Percentiles rank a stretch among this genome's conserved stretches.
These are phyloP conservation scores for Leguminivora glycinivorella DNA, from an alignment of 1,140 invertebrate genomes.

Conservation along the genomic window DNA sequence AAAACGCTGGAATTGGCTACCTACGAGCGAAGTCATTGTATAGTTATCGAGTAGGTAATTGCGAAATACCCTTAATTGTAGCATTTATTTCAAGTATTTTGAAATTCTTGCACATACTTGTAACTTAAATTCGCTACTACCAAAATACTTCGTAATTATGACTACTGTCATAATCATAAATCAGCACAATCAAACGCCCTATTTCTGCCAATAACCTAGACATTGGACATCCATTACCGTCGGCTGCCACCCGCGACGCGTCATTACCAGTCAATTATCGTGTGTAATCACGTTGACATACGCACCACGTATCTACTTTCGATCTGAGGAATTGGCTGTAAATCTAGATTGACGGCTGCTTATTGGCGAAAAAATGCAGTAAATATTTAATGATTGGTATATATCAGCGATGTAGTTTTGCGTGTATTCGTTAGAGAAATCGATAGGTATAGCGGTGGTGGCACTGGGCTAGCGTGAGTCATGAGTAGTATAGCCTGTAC, in stretches of 20 bases:
- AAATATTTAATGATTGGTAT: background rate
- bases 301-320: slow-evolving; percentile 10
- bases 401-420: background rate
- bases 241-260: slow-evolving; percentile 48
- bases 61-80: no score
- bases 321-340: background rate
- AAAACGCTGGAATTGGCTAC: no score
- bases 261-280: slow-evolving; percentile 22
- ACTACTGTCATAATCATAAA: background rate
- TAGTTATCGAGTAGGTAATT: no score
- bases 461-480: no score
- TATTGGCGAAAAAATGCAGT: background rate
- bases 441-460: background rate
- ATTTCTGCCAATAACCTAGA: slow-evolving; percentile 20
- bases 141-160: background rate
- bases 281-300: slow-evolving; percentile 12
- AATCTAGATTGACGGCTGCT: background rate
- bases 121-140: no score
- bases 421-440: background rate
- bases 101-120: no score
- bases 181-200: slow-evolving; percentile 4
- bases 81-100: no score
- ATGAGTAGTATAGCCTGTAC: no score
- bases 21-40: no score
- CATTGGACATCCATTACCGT: slow-evolving; percentile 39